Conservation (phyloP, 37 sponge, comb jelly and placozoan genomes). For the Lycopodina hypogea region DNA sequence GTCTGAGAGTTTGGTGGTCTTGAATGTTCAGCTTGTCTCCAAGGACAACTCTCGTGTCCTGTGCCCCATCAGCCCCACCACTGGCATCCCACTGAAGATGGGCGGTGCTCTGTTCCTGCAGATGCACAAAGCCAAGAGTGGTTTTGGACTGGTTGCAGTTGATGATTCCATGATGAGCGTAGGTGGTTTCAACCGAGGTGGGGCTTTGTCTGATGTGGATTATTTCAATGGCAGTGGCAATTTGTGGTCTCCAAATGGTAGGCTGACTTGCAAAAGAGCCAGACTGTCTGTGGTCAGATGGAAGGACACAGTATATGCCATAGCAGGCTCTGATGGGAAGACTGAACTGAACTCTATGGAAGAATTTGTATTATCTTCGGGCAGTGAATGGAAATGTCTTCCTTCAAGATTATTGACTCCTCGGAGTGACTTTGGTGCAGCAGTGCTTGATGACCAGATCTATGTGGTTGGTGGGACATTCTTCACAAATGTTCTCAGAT, state of each 20-base stretch:
- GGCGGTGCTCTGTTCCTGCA: conserved; percentile 18
- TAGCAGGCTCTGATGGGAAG: conserved; percentile 71
- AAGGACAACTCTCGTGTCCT: not conserved
- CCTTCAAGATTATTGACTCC: conserved; percentile 17
- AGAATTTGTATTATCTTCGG: not conserved
- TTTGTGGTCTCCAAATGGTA: conserved; percentile 28
- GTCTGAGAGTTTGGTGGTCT: conserved; percentile 1
- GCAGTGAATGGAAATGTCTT: conserved; percentile 17
- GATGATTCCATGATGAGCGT: conserved; percentile 33
- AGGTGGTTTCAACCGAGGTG: conserved; percentile 69
- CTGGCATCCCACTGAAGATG: conserved; percentile 34
- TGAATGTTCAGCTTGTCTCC: not conserved
- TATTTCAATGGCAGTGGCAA: conserved; percentile 22
- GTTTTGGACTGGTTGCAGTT: conserved; percentile 39
- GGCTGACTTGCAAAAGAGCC: conserved; percentile 30
- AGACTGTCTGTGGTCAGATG: conserved; percentile 33
- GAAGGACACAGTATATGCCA: conserved; percentile 39
- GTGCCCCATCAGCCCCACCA: conserved; percentile 57
- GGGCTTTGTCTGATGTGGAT: conserved; percentile 46
- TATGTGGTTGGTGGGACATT: conserved; percentile 46
- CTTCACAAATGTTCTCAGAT: conserved; percentile 33
- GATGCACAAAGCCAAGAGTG: conserved; percentile 45
- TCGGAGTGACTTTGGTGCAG: conserved; percentile 46
- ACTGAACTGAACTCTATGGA: conserved; percentile 47
- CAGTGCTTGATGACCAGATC: conserved; percentile 15